Evolutionary conservation across 1,140 invertebrate genomes (phyloP).

Genomic region (Bombus confusus): DNA sequence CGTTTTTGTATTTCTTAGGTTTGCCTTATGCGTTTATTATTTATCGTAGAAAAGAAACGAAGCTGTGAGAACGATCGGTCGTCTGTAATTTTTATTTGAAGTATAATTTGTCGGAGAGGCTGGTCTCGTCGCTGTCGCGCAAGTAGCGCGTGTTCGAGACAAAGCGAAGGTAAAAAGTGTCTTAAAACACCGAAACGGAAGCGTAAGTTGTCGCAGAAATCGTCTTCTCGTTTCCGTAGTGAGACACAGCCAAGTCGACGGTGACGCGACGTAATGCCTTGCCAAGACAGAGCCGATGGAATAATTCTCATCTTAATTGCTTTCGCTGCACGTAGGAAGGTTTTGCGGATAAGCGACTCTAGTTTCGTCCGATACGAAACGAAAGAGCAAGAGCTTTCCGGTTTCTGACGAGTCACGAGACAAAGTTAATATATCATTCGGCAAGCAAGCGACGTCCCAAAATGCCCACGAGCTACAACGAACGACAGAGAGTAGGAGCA

Average conservation of each 20-base stretch:
- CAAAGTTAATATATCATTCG: slow-evolving; percentile 59
- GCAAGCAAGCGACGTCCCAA: neutral
- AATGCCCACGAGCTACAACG: neutral
- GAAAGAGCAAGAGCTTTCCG: slow-evolving; percentile 29
- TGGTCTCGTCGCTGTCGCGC: neutral
- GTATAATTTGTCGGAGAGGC: too few species aligned
- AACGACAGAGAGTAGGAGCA: slow-evolving; percentile 22
- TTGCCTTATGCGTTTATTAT: too few species aligned
- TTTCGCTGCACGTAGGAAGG: neutral
- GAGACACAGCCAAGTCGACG: too few species aligned
- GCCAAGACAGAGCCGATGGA: neutral
- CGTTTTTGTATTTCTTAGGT: too few species aligned
- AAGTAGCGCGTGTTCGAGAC: neutral
- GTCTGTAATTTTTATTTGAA: too few species aligned
- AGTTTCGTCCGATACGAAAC: neutral
- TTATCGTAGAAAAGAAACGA: too few species aligned
- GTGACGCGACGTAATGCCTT: neutral
- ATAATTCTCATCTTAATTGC: slow-evolving; percentile 29
- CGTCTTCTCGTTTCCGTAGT: neutral
- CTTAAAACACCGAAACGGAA: neutral
- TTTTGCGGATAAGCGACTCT: slow-evolving; percentile 13
- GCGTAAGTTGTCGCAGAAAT: neutral
- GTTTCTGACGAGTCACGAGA: slow-evolving; percentile 40
- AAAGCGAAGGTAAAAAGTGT: neutral
- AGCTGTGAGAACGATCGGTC: too few species aligned